Evolutionary conservation across 2,888 invertebrate species (phyloP).

Genomic region (Diaperis boleti): DNA sequence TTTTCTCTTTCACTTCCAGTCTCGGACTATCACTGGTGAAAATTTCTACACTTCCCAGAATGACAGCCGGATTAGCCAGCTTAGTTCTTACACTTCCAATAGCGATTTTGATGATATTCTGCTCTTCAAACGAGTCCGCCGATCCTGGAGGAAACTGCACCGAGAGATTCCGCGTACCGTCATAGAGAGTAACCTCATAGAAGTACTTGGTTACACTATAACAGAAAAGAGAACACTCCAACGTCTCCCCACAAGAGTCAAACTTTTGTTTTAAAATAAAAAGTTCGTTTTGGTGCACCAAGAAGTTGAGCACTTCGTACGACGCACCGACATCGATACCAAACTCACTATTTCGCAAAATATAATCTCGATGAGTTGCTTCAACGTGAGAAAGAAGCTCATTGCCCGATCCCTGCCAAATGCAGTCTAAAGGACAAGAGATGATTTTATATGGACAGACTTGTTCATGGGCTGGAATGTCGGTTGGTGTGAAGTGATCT

Average conservation of each 20-base stretch:
- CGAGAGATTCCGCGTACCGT: conserved; percentile 5
- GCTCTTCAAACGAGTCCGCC: neutral
- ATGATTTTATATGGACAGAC: conserved; percentile 48
- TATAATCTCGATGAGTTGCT: conserved; percentile 52
- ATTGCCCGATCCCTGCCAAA: conserved; percentile 54
- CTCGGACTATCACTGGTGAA: conserved; percentile 11
- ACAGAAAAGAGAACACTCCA: conserved; percentile 53
- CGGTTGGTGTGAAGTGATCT: conserved; percentile 23
- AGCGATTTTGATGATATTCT: conserved; percentile 47
- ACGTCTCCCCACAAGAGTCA: conserved; percentile 47
- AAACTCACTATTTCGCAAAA: conserved; percentile 53
- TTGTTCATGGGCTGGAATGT: conserved; percentile 49
- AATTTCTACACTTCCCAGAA: conserved; percentile 49
- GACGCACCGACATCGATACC: conserved; percentile 58
- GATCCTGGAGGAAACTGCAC: conserved; percentile 9
- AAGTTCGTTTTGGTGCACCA: conserved; percentile 52
- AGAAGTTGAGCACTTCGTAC: conserved; percentile 56
- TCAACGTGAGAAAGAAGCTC: conserved; percentile 57
- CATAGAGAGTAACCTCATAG: conserved; percentile 42
- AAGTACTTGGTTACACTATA: conserved; percentile 41
- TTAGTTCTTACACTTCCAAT: conserved; percentile 40
- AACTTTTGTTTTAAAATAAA: conserved; percentile 55
- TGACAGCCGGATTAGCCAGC: conserved; percentile 49
- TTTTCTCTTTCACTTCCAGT: conserved; percentile 12
- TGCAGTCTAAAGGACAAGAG: conserved; percentile 53